These are phyloP conservation scores for Hippotragus niger DNA, from an alignment of 2,113 vertebrate species.

Conservation along the genomic window DNA sequence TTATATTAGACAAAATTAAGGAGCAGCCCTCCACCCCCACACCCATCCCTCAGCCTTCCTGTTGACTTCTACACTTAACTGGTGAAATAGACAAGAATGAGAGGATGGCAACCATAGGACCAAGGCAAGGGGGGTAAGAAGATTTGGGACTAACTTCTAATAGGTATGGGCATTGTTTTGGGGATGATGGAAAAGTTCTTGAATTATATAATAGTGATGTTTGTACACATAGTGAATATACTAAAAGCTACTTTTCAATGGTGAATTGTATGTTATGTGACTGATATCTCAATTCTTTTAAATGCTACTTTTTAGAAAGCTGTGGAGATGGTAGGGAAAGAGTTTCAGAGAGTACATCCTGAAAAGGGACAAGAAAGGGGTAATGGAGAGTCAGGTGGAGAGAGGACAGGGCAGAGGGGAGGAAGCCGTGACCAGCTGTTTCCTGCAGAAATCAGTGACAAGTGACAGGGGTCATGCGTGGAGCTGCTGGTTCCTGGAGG, in stretches of 20 bases:
- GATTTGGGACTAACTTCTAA: background rate
- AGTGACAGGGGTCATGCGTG: background rate
- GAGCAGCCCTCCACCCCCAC: background rate
- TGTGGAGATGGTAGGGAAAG: background rate
- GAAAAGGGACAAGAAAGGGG: background rate
- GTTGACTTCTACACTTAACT: background rate
- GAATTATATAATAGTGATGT: background rate
- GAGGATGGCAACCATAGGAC: background rate
- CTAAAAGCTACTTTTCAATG: background rate
- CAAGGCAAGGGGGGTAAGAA: background rate
- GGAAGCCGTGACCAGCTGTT: background rate
- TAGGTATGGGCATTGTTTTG: background rate
- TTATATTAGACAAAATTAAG: background rate
- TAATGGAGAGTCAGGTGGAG: background rate
- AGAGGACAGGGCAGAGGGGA: background rate
- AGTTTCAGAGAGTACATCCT: background rate
- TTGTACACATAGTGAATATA: background rate
- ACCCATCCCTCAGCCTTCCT: background rate
- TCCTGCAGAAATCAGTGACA: background rate
- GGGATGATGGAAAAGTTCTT: background rate
- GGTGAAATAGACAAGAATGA: background rate
- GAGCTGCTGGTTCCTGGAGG: background rate
- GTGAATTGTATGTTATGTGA: background rate
- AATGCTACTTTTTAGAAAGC: background rate
- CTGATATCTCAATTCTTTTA: background rate